Evolutionary conservation across 2,797 vertebrate genomes (phyloP), one percentile per base, ranked within the genome.

Genomic region (Lates japonicus): DNA sequence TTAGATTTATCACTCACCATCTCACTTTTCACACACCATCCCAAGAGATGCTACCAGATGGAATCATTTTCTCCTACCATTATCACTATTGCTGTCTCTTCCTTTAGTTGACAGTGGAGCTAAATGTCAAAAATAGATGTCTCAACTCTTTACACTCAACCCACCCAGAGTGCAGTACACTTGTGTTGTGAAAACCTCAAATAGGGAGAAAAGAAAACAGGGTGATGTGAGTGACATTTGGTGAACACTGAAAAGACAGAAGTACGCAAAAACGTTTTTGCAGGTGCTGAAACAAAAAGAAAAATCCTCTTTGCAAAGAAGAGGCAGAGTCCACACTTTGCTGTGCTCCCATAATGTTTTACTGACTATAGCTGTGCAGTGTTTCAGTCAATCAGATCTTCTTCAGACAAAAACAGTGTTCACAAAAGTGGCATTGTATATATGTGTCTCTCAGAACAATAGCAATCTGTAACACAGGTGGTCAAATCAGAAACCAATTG

Each of bases 1-100:
- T 90, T 37, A 61, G 51, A 84, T 87, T 73, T 59, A 85, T 88
- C 78, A 78, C 78, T 80, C 55, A 60, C 65, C 29, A 70, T 79
- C 66, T 72, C 54, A 49, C 65, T 73, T 78, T 75, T 78, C 69
- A 77, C 62, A 69, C 22, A 33, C 20, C 77, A 29, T 80, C 60
- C 42, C 25, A 44, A 37, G 64, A 79, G 65, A 62, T 46, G 60
- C 37, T 46, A 70, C 66, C 72, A 55, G 76, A 76, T 70, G 16
- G 12, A 75, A 63, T 81, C 8, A 37, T 71, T 81, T 64, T 74
- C 70, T 69, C 54, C 20, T 35, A 57, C 25, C 25, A 49, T 76
- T 74, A 74, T 81, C 54, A 44, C 60, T 33, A 41, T 70, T 52
- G 14, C 37, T 29, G 37, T 78, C 57, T 61, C 62, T 64, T 58